These are phyloP conservation scores for Ranitomeya imitator DNA, from an alignment of 2,113 vertebrate species.

Conservation along the genomic window DNA sequence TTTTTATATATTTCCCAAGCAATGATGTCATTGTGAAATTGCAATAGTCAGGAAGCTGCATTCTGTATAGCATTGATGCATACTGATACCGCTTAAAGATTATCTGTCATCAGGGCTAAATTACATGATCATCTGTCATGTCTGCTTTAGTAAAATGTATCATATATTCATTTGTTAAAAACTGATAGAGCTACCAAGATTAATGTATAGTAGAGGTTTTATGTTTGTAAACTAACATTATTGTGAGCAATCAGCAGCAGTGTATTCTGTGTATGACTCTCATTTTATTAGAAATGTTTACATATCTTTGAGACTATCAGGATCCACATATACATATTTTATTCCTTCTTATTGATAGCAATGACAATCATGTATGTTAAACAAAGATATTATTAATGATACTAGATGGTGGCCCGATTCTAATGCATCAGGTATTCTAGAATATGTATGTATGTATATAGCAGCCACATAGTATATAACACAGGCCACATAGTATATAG, in stretches of 20 bases:
- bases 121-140: conserved; percentile 33
- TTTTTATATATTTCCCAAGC: background rate
- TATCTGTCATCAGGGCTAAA: conserved; percentile 23
- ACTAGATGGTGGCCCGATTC: too few relatives aligned
- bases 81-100: conserved; percentile 29
- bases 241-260: background rate
- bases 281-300: background rate
- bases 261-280: background rate
- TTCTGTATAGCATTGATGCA: conserved; percentile 11
- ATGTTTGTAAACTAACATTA: background rate
- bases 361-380: background rate
- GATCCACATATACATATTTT: background rate
- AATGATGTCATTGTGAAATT: background rate
- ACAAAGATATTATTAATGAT: background rate
- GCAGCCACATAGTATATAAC: too few relatives aligned
- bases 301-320: background rate
- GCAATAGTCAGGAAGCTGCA: background rate
- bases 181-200: background rate
- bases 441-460: too few relatives aligned
- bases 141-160: conserved; percentile 15
- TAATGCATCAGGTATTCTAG: too few relatives aligned
- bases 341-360: background rate
- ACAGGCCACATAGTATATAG: too few relatives aligned
- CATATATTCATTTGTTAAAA: conserved; percentile 5
- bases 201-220: background rate